Percentiles rank a stretch among this genome's conserved stretches.
phyloP scores from a whole-genome alignment of 2,113 vertebrate genomes.

The Megalops atlanticus region DNA sequence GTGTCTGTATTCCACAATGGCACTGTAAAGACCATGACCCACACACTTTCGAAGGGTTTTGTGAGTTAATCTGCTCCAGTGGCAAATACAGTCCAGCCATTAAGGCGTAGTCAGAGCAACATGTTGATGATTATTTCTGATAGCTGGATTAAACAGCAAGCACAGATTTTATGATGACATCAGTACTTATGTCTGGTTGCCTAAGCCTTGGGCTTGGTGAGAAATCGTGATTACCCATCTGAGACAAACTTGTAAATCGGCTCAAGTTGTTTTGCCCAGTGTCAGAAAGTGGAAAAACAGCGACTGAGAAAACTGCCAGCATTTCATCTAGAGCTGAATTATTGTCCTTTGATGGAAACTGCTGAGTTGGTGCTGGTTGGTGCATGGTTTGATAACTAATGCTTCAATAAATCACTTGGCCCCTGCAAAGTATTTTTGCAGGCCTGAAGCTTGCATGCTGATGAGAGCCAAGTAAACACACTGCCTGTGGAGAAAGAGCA shows the following conservation, averaged over 20 bases:
- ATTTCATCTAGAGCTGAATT: not conserved
- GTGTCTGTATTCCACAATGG: not conserved
- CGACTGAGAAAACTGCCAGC: not conserved
- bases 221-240: not conserved
- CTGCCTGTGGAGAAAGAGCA: not conserved
- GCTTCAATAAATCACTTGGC: not conserved
- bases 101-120: not conserved
- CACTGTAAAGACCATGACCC: not conserved
- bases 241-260: not conserved
- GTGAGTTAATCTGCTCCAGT: not conserved
- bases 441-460: not conserved
- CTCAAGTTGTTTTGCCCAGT: not conserved
- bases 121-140: not conserved
- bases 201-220: not conserved
- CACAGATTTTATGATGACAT: not conserved
- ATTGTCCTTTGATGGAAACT: not conserved
- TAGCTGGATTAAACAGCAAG: not conserved
- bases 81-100: not conserved
- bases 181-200: not conserved
- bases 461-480: not conserved
- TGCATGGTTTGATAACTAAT: slow-evolving; percentile 1
- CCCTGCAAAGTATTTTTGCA: not conserved
- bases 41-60: not conserved
- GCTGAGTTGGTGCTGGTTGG: not conserved
- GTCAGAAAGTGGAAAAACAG: not conserved